phyloP scores from a whole-genome alignment of 2,888 invertebrate genomes.

The Dichetophora obliterata region DNA sequence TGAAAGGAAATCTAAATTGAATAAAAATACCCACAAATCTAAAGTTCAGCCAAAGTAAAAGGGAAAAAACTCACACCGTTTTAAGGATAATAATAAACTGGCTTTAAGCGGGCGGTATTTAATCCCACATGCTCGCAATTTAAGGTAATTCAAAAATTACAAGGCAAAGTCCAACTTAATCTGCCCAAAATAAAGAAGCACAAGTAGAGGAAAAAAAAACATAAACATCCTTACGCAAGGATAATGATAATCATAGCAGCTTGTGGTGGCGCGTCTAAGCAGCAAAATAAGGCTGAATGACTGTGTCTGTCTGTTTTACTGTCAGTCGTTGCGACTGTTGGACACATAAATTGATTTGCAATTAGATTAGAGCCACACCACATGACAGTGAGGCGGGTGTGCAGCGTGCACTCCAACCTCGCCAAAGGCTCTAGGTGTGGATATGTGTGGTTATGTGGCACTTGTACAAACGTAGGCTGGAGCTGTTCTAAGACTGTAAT shows the following conservation, averaged over 20 bases:
- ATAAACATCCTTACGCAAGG: slow-evolving; percentile 13
- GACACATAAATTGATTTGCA: slow-evolving; percentile 64
- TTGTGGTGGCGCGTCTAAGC: background rate
- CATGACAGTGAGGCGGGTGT: background rate
- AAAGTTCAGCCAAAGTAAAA: background rate
- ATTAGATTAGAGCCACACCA: slow-evolving; percentile 59
- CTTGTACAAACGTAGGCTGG: background rate
- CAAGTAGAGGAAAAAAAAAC: background rate
- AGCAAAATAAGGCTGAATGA: background rate
- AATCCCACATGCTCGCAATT: slow-evolving; percentile 47
- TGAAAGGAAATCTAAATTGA: slow-evolving; percentile 30
- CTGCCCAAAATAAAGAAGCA: slow-evolving; percentile 19
- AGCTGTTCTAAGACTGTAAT: slow-evolving; percentile 6
- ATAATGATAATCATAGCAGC: slow-evolving; percentile 25
- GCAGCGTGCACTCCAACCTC: background rate
- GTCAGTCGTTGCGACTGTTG: slow-evolving; percentile 31
- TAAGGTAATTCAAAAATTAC: slow-evolving; percentile 64
- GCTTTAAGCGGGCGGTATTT: slow-evolving; percentile 1
- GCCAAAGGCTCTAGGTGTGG: background rate
- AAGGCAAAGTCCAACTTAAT: slow-evolving; percentile 52
- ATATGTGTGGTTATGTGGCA: background rate
- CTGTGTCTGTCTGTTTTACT: background rate
- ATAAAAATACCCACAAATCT: slow-evolving; percentile 8
- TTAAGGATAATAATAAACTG: background rate
- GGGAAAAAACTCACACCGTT: background rate